Conservation (phyloP, 2,888 invertebrate genomes). For the Actias luna region DNA sequence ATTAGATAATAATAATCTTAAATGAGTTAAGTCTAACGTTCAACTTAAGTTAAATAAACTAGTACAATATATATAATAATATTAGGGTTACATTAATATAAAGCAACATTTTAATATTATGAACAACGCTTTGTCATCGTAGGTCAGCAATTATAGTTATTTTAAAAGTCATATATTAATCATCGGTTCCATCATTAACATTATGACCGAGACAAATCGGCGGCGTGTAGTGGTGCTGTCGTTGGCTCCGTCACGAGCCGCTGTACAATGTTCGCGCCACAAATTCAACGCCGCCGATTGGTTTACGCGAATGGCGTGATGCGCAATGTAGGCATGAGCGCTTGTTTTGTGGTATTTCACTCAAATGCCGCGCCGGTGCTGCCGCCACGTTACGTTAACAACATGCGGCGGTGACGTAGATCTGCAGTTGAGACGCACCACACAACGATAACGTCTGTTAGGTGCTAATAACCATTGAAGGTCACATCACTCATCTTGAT, state of each 20-base stretch:
- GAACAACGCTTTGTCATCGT: too few relatives aligned
- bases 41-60: too few relatives aligned
- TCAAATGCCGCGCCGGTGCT: constrained; percentile 45
- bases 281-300: constrained; percentile 57
- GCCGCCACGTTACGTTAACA: constrained; percentile 23
- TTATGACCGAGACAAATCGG: constrained; percentile 41
- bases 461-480: constrained; percentile 48
- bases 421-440: constrained; percentile 41
- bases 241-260: constrained; percentile 41
- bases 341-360: constrained; percentile 25
- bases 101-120: too few relatives aligned
- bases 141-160: constrained; percentile 32
- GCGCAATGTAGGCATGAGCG: constrained; percentile 42
- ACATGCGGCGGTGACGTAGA: constrained; percentile 45
- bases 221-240: constrained; percentile 20
- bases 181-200: constrained; percentile 41
- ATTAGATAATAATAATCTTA: too few relatives aligned
- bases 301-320: constrained; percentile 69
- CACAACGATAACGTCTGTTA: constrained; percentile 27
- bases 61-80: too few relatives aligned
- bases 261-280: constrained; percentile 52
- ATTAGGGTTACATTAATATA: too few relatives aligned
- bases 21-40: too few relatives aligned
- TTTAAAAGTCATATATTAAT: constrained; percentile 23
- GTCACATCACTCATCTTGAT: constrained; percentile 45